Percentiles rank a stretch among this genome's conserved stretches.
phyloP scores from a whole-genome alignment of 2,113 vertebrate genomes.

The Piprites chloris region DNA sequence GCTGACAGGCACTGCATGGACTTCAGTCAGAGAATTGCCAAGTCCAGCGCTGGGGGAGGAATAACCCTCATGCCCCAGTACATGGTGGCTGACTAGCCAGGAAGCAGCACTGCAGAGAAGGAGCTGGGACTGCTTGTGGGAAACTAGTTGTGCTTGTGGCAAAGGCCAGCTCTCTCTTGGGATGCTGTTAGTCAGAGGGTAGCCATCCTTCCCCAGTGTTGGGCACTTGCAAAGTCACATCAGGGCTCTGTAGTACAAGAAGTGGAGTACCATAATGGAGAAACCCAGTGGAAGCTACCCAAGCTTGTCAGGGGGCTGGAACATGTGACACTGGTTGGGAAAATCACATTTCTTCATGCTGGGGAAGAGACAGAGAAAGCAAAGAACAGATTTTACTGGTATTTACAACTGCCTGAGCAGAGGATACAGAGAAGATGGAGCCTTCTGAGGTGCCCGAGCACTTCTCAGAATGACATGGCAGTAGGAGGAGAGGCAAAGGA shows the following conservation, averaged over 20 bases:
- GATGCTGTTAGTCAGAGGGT: neutral
- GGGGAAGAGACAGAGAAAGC: neutral
- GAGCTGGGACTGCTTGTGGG: neutral
- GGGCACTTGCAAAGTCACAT: neutral
- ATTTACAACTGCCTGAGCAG: neutral
- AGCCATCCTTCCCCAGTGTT: neutral
- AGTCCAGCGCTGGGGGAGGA: neutral
- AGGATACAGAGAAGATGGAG: neutral
- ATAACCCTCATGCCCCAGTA: neutral
- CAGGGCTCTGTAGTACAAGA: neutral
- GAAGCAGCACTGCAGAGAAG: neutral
- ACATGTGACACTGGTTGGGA: neutral
- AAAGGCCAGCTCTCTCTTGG: neutral
- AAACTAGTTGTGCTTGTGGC: neutral
- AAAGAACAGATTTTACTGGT: neutral
- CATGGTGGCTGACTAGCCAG: neutral
- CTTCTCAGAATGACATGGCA: neutral
- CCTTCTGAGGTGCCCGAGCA: neutral
- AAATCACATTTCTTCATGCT: neutral
- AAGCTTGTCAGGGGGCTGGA: neutral
- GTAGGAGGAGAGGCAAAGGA: neutral
- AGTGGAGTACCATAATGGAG: neutral
- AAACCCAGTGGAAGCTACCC: neutral
- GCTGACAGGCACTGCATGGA: neutral
- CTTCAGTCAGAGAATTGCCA: neutral